These are phyloP conservation scores for Morpho helenor DNA, from an alignment of 2,888 invertebrate genomes.

Conservation along the genomic window DNA sequence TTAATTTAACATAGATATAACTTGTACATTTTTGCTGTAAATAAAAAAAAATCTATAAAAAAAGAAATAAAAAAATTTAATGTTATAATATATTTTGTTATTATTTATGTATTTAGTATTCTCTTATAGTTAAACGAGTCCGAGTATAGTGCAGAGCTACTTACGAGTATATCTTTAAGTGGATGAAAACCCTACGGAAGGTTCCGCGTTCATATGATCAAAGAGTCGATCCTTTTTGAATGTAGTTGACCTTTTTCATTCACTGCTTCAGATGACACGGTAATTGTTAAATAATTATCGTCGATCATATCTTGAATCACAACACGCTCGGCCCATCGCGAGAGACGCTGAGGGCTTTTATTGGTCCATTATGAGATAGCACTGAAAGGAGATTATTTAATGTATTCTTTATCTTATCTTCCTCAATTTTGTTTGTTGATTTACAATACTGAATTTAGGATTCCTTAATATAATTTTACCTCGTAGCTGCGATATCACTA, in stretches of 20 bases:
- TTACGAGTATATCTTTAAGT: not conserved
- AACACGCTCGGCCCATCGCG: constrained; percentile 3
- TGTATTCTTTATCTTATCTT: not conserved
- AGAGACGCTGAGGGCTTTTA: constrained; percentile 1
- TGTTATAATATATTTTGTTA: too few species aligned
- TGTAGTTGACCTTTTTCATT: constrained; percentile 26
- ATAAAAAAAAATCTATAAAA: too few species aligned
- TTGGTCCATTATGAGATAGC: constrained; percentile 6
- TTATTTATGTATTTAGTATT: too few species aligned
- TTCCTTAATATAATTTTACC: too few species aligned
- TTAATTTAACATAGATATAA: too few species aligned
- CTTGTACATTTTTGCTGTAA: too few species aligned
- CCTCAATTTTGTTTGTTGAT: too few species aligned
- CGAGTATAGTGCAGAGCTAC: too few species aligned
- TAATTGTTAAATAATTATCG: constrained; percentile 30
- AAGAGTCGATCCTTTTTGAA: constrained; percentile 18
- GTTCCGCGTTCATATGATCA: constrained; percentile 15
- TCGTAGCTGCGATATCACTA: too few species aligned
- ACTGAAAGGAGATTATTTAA: not conserved
- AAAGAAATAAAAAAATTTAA: too few species aligned
- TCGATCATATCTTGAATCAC: constrained; percentile 23
- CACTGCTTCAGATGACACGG: constrained; percentile 16
- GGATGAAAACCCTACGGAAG: not conserved
- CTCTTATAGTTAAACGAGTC: too few species aligned
- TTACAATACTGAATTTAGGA: too few species aligned